Percentiles rank a stretch among this genome's conserved stretches.
Conservation (phyloP, 2,113 vertebrate genomes). For the Vulpes vulpes region DNA sequence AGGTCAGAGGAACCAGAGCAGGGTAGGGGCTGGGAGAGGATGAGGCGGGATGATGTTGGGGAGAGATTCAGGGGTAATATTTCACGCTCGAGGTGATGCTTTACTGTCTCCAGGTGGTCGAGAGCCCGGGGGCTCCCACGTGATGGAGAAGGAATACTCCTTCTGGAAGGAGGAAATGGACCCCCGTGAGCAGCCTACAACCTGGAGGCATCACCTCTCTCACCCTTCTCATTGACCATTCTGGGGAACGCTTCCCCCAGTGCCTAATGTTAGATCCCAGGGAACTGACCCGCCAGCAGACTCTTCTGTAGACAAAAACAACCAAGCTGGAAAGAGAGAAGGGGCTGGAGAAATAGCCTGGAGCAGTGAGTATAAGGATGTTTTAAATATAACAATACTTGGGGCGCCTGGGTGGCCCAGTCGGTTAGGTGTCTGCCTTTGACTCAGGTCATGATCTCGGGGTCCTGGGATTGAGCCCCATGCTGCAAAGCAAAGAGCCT, state of each 20-base stretch:
- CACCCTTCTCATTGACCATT: too few relatives aligned
- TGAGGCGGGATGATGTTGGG: accelerated
- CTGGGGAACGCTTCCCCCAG: too few relatives aligned
- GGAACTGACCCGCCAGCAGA: not conserved
- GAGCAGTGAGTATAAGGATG: not conserved
- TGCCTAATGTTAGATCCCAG: not conserved
- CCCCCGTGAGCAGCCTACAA: not conserved
- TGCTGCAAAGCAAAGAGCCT: too few relatives aligned
- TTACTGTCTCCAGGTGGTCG: not conserved
- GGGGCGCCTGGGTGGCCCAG: too few relatives aligned
- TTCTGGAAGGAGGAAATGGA: not conserved
- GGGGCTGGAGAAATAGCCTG: not conserved
- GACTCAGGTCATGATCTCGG: too few relatives aligned
- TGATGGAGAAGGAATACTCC: not conserved
- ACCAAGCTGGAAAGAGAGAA: not conserved
- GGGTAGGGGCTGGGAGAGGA: accelerated
- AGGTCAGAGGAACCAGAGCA: not conserved
- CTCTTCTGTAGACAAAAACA: not conserved
- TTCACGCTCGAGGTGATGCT: accelerated
- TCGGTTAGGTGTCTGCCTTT: too few relatives aligned
- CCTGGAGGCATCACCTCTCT: not conserved
- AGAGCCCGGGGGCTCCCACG: too few relatives aligned
- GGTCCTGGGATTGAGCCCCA: too few relatives aligned
- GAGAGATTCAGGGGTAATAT: accelerated
- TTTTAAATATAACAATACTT: not conserved